phyloP scores from a whole-genome alignment of 2,113 vertebrate genomes.

The Paramisgurnus dabryanus region DNA sequence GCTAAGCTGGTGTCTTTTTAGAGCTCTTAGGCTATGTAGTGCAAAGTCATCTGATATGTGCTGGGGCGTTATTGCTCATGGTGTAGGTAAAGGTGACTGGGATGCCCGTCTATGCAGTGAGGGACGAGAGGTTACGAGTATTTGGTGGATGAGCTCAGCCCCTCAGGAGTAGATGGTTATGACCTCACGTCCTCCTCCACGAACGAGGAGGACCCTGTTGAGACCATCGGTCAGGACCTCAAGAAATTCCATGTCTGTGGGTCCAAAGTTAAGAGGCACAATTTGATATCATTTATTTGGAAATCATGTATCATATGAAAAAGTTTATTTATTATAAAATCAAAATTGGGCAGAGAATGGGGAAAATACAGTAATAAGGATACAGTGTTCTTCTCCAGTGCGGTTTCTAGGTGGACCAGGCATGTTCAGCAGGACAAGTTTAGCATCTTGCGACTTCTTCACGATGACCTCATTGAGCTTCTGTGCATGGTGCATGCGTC shows the following conservation, averaged over 20 bases:
- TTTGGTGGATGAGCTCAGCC: slow-evolving; percentile 19
- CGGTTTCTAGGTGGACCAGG: slow-evolving; percentile 93
- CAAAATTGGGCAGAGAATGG: background rate
- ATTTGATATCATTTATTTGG: background rate
- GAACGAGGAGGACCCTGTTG: slow-evolving; percentile 94
- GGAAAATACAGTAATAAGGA: slow-evolving; percentile 70
- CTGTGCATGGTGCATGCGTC: slow-evolving; percentile 96
- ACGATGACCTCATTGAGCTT: slow-evolving; percentile 92
- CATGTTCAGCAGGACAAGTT: slow-evolving; percentile 96
- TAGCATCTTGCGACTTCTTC: slow-evolving; percentile 92
- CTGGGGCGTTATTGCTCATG: slow-evolving; percentile 55
- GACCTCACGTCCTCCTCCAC: slow-evolving; percentile 95
- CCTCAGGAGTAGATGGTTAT: slow-evolving; percentile 99
- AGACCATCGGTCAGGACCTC: slow-evolving; percentile 96
- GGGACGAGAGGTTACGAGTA: slow-evolving; percentile 33
- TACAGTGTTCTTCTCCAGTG: slow-evolving; percentile 96
- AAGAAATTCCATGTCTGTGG: slow-evolving; percentile 96
- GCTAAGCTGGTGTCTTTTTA: slow-evolving; percentile 53
- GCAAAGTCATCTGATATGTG: slow-evolving; percentile 60
- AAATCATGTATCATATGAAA: background rate
- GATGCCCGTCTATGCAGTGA: slow-evolving; percentile 34
- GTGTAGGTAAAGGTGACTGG: slow-evolving; percentile 30
- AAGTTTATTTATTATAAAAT: background rate
- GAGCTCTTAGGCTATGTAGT: slow-evolving; percentile 54
- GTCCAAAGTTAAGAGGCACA: slow-evolving; percentile 70